Conservation (phyloP, 2,888 invertebrate genomes). For the Chrysina gloriosa region DNA sequence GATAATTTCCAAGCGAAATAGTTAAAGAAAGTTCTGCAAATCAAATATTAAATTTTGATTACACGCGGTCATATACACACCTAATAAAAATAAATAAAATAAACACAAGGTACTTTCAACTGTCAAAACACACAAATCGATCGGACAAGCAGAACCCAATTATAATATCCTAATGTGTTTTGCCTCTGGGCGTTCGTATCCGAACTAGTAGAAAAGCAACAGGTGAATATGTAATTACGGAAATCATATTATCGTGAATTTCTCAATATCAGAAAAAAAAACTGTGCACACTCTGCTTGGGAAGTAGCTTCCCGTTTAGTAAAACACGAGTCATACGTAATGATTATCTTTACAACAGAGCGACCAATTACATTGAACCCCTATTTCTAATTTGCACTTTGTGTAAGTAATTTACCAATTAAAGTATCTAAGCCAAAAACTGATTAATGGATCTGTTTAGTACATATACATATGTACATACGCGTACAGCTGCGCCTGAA, state of each 20-base stretch:
- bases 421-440: too few relatives aligned
- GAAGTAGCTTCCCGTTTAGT: too few relatives aligned
- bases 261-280: not conserved
- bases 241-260: not conserved
- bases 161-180: slow-evolving; percentile 15
- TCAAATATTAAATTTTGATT: not conserved
- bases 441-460: too few relatives aligned
- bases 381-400: too few relatives aligned
- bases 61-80: not conserved
- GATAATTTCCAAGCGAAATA: not conserved
- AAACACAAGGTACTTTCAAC: not conserved
- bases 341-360: too few relatives aligned
- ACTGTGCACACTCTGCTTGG: not conserved
- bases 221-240: not conserved
- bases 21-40: not conserved
- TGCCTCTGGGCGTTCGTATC: not conserved
- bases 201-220: not conserved
- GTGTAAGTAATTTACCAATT: too few relatives aligned
- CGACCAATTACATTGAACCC: too few relatives aligned
- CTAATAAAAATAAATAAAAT: not conserved
- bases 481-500: too few relatives aligned
- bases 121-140: slow-evolving; percentile 6
- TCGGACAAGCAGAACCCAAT: slow-evolving; percentile 7
- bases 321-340: too few relatives aligned
- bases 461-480: too few relatives aligned